Percentiles rank a stretch among this genome's conserved stretches.
These are phyloP conservation scores for Isoperla grammatica DNA, from an alignment of 2,888 invertebrate species.

Conservation along the genomic window DNA sequence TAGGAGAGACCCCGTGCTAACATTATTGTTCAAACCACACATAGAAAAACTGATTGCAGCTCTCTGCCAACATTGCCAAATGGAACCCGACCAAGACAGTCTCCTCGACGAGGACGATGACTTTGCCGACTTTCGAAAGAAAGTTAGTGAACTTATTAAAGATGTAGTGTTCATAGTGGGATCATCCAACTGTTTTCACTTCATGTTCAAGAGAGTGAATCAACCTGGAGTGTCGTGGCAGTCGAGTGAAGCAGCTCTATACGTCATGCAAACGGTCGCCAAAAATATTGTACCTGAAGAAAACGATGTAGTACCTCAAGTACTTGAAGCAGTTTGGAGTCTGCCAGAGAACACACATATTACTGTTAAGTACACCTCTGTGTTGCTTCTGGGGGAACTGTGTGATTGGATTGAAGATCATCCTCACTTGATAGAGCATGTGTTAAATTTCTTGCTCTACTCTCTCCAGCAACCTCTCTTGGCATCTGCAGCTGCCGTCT, in stretches of 20 bases:
- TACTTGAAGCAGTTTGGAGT: slow-evolving; percentile 83
- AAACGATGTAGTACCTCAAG: slow-evolving; percentile 87
- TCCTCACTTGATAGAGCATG: slow-evolving; percentile 64
- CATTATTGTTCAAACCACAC: slow-evolving; percentile 56
- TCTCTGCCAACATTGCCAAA: slow-evolving; percentile 88
- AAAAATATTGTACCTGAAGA: slow-evolving; percentile 91
- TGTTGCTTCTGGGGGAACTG: slow-evolving; percentile 80
- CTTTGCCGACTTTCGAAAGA: slow-evolving; percentile 76
- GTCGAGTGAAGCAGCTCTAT: slow-evolving; percentile 87
- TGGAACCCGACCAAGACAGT: slow-evolving; percentile 88
- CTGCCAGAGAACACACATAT: slow-evolving; percentile 76
- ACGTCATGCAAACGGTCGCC: slow-evolving; percentile 91
- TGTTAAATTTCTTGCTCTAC: slow-evolving; percentile 70
- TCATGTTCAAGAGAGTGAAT: slow-evolving; percentile 79
- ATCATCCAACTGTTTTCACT: slow-evolving; percentile 83
- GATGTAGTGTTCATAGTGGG: slow-evolving; percentile 97
- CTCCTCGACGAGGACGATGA: slow-evolving; percentile 78
- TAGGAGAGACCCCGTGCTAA: slow-evolving; percentile 60
- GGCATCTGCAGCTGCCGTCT: slow-evolving; percentile 73
- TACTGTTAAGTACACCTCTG: slow-evolving; percentile 84
- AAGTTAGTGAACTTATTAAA: slow-evolving; percentile 89
- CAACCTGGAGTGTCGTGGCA: slow-evolving; percentile 79
- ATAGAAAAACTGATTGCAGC: slow-evolving; percentile 86
- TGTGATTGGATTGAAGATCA: slow-evolving; percentile 94
- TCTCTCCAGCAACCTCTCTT: slow-evolving; percentile 68